Conservation (phyloP, 2,113 vertebrate species). For the Phyllopteryx taeniolatus region DNA sequence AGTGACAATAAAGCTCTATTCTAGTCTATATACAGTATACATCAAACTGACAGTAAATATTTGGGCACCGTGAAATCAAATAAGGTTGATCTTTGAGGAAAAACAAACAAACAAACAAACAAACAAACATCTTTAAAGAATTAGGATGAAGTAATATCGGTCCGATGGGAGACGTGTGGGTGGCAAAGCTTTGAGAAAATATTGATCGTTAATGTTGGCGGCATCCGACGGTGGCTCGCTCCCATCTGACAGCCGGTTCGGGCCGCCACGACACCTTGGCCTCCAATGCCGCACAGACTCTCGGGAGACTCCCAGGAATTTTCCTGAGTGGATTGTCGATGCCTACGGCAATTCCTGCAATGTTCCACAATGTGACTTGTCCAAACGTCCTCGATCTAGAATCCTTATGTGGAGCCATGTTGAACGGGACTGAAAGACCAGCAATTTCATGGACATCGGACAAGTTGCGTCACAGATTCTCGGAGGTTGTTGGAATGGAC, state of each 20-base stretch:
- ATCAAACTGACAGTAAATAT: too few species aligned
- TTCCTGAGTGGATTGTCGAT: not conserved
- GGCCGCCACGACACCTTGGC: constrained; percentile 61
- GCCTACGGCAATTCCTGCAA: not conserved
- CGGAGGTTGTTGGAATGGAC: constrained; percentile 14
- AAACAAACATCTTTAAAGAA: not conserved
- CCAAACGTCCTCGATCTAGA: too few species aligned
- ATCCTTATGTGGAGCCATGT: not conserved
- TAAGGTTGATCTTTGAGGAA: too few species aligned
- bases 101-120: too few species aligned
- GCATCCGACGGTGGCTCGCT: constrained; percentile 55
- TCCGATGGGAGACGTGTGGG: not conserved
- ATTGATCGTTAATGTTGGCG: constrained; percentile 60
- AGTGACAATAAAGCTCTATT: too few species aligned
- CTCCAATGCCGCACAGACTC: constrained; percentile 48
- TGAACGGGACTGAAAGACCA: not conserved
- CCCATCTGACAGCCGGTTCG: constrained; percentile 51
- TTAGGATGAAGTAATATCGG: too few species aligned
- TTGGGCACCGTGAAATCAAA: too few species aligned
- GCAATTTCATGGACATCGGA: not conserved
- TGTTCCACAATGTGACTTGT: too few species aligned
- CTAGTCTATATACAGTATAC: too few species aligned
- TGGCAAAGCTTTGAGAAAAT: constrained; percentile 65
- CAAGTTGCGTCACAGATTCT: constrained; percentile 5
- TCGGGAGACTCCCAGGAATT: not conserved